Percentiles rank a stretch among this genome's conserved stretches.
These are phyloP conservation scores for Meloidogyne exigua DNA, from an alignment of 1,140 invertebrate genomes.

Conservation along the genomic window DNA sequence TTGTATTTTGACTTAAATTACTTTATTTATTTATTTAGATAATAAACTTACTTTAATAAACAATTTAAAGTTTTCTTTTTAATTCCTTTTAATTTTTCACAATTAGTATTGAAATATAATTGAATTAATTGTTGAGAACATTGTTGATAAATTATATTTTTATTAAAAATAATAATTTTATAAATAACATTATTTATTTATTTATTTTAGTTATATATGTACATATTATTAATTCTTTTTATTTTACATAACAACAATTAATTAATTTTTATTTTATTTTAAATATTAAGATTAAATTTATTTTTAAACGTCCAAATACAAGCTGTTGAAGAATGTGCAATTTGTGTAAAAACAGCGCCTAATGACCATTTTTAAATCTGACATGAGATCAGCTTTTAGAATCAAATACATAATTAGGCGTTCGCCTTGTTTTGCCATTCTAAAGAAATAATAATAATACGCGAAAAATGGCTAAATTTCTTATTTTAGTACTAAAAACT, in stretches of 20 bases:
- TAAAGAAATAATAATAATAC: too few species aligned
- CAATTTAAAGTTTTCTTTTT: neutral
- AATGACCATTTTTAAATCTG: conserved; percentile 52
- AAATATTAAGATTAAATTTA: too few species aligned
- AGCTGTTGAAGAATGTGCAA: conserved; percentile 55
- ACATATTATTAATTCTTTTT: neutral
- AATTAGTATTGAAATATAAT: neutral
- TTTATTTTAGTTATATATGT: neutral
- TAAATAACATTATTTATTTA: neutral
- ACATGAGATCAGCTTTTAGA: conserved; percentile 48
- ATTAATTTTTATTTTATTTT: too few species aligned
- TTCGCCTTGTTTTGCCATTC: conserved; percentile 6
- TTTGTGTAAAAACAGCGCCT: conserved; percentile 55
- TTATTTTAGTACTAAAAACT: too few species aligned
- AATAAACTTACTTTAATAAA: conserved; percentile 1
- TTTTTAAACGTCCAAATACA: conserved; percentile 53
- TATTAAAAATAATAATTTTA: neutral
- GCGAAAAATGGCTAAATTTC: too few species aligned
- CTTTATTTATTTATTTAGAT: neutral
- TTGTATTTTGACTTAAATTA: neutral
- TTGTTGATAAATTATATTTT: neutral
- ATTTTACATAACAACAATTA: conserved; percentile 7
- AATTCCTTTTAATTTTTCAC: neutral
- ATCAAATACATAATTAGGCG: conserved; percentile 54
- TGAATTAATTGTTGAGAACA: neutral